A percentile compares a stretch with the other conserved stretches of the same genome.
Conservation (phyloP, 2,888 invertebrate genomes). For the Tenthredo scrophulariae region DNA sequence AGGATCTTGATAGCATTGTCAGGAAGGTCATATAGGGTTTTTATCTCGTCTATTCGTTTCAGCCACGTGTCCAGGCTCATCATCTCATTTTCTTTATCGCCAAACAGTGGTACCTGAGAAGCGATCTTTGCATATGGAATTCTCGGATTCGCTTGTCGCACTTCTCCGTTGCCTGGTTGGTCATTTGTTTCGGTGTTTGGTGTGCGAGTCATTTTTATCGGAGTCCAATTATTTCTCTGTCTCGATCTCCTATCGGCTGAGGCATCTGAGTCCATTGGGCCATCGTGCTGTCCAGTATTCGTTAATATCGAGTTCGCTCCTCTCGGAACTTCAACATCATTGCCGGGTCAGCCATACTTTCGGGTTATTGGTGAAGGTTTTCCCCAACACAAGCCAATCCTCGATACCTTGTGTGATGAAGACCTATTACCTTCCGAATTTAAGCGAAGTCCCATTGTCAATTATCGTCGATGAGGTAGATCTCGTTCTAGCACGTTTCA, state of each 20-base stretch:
- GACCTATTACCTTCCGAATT: too few relatives aligned
- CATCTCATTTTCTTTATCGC: constrained; percentile 6
- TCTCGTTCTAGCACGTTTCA: too few relatives aligned
- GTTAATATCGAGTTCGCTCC: not conserved
- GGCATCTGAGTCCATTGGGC: not conserved
- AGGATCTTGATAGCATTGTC: constrained; percentile 40
- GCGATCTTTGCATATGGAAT: constrained; percentile 28
- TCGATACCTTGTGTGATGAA: too few relatives aligned
- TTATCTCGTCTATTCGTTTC: constrained; percentile 16
- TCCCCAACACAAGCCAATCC: too few relatives aligned
- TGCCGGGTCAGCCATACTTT: too few relatives aligned
- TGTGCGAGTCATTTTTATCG: not conserved
- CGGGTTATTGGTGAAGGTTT: too few relatives aligned
- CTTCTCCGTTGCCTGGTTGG: too few relatives aligned
- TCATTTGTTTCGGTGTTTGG: too few relatives aligned
- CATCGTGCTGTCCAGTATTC: not conserved
- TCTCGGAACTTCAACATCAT: too few relatives aligned
- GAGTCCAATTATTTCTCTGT: not conserved
- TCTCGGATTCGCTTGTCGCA: not conserved
- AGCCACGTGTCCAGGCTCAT: constrained; percentile 49
- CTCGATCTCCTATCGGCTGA: not conserved
- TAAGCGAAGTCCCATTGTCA: too few relatives aligned
- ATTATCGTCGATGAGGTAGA: too few relatives aligned
- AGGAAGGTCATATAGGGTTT: constrained; percentile 10
- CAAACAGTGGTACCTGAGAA: constrained; percentile 21